phyloP scores from a whole-genome alignment of 2,797 vertebrate genomes.

The Micromesistius poutassou region DNA sequence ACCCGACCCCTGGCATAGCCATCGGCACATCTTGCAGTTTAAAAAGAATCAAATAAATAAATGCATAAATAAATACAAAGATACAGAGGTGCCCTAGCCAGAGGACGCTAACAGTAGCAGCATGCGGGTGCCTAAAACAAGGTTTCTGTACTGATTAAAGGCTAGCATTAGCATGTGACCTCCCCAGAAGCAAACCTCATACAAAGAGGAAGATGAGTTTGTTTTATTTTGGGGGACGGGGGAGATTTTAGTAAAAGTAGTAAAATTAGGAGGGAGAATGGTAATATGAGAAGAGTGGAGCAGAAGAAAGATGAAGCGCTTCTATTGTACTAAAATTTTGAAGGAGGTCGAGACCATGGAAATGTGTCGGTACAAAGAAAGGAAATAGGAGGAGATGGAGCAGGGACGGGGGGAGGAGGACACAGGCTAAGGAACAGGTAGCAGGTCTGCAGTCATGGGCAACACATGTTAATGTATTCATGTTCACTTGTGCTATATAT shows the following conservation, averaged over 20 bases:
- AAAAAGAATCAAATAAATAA: conserved; percentile 14
- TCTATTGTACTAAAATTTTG: background rate
- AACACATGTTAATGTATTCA: background rate
- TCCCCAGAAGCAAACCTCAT: background rate
- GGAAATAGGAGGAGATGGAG: background rate
- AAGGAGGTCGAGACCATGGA: background rate
- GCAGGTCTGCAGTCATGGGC: background rate
- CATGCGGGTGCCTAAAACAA: background rate
- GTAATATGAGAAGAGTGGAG: background rate
- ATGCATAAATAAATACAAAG: conserved; percentile 2
- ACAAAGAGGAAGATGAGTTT: conserved; percentile 6
- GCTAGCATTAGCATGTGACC: conserved; percentile 22
- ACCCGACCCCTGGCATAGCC: background rate
- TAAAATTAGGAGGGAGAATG: background rate
- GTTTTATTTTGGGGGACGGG: background rate
- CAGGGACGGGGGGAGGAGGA: background rate
- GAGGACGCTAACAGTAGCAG: background rate
- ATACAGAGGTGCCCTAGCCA: background rate
- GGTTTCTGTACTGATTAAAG: conserved; percentile 23
- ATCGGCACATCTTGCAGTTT: background rate
- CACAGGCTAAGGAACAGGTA: background rate
- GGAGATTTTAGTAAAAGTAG: background rate
- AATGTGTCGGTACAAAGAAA: background rate
- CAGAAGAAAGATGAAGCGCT: background rate
- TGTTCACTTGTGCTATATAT: background rate